Percentiles rank a stretch among this genome's conserved stretches.
Evolutionary conservation across 2,888 invertebrate species (phyloP).

Genomic region (Prenolepis imparis): DNA sequence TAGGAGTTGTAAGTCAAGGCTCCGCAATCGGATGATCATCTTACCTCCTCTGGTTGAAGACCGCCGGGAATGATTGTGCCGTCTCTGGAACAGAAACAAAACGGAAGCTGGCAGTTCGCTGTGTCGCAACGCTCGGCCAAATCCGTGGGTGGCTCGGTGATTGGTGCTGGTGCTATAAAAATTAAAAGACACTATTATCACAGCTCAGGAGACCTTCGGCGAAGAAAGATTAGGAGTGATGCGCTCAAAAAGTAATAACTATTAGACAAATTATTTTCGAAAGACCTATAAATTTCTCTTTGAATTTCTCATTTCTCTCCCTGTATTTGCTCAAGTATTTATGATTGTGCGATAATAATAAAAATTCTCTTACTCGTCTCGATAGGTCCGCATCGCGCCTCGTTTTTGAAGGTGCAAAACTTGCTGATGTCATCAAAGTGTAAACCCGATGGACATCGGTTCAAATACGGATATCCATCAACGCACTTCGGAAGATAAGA

Average conservation of each 20-base stretch:
- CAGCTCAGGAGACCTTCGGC: not conserved
- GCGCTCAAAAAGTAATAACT: not conserved
- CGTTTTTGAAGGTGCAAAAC: conserved; percentile 95
- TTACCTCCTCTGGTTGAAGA: conserved; percentile 93
- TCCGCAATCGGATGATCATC: not conserved
- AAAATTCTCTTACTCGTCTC: conserved; percentile 91
- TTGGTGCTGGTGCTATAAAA: conserved; percentile 92
- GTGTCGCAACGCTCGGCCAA: conserved; percentile 93
- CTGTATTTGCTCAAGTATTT: not conserved
- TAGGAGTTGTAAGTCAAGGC: not conserved
- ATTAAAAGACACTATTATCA: conserved; percentile 34
- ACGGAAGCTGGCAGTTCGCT: conserved; percentile 92
- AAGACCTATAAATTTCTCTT: not conserved
- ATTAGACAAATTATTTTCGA: not conserved
- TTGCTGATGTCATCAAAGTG: conserved; percentile 97
- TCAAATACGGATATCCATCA: conserved; percentile 94
- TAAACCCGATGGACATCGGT: conserved; percentile 95
- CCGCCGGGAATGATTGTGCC: conserved; percentile 95
- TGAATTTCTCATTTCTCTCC: not conserved
- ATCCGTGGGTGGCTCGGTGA: conserved; percentile 93
- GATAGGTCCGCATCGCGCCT: conserved; percentile 96
- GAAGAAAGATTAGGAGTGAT: not conserved
- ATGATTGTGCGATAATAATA: not conserved
- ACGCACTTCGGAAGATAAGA: conserved; percentile 90
- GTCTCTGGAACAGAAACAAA: conserved; percentile 97